Evolutionary conservation across 2,888 invertebrate genomes (phyloP), one percentile per base, ranked within the genome.

Genomic region (Hydriomena furcata): DNA sequence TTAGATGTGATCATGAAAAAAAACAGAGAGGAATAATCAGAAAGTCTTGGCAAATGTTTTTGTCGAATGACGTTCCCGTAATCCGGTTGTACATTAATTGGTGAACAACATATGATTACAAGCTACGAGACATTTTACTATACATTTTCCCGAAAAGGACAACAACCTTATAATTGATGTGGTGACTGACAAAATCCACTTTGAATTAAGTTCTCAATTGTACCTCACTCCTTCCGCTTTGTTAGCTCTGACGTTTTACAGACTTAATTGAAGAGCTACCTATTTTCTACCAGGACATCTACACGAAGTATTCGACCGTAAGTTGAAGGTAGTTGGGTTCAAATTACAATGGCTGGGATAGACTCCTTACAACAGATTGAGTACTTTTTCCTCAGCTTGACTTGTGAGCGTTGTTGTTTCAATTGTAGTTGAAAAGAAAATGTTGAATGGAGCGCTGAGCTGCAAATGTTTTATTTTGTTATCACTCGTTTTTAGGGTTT

Each of bases 171-270:
- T 11, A 41, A 34, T 35, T 52, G 37, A 25, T 27, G 27, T 28
- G 37, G 23, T 32, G 21, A 43, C 13, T 31, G 27, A 23, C 17
- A 46, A 52, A 21, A 31, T 45, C 27, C 24, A 5, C 31, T 51
- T 36, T 27, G 21, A 32, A 10, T 46, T 41, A 41, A 32, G 41
- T 42, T 27, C 7, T 10, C 32, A 36, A 36, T 23, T 42, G 46
- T 52, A 52, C 46, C 20, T 11, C n/a, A 44, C 31, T 37, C 35
- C 51, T 45, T 51, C 45, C 51, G 51, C 51, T 36, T 27, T 38
- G 44, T 45, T 24, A 30, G 21, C 35, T 51, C 24, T 27, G 12
- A 46, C 41, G 21, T 36, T 42, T 41, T 42, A 36, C 35, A 46
- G 32, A 31, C 41, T 52, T 52, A 52, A 52, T 52, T 52, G 46